Percentiles rank a stretch among this genome's conserved stretches.
These are phyloP conservation scores for Drosophila prolongata DNA, from an alignment of 2,888 invertebrate species.

Conservation along the genomic window DNA sequence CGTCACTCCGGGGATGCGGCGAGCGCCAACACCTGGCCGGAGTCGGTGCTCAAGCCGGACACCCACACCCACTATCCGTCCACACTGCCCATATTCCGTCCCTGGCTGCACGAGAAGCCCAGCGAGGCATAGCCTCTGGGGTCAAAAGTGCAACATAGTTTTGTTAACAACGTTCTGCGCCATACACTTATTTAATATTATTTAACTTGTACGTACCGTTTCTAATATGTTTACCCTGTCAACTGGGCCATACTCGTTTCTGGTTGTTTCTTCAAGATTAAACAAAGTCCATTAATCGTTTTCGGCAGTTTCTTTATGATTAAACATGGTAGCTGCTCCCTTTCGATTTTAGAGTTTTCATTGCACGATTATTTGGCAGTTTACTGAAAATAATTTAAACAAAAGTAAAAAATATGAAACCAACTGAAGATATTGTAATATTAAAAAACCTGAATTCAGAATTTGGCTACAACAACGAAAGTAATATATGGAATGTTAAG, in stretches of 20 bases:
- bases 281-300: neutral
- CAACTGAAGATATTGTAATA: no score
- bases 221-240: slow-evolving; percentile 31
- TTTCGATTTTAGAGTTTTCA: no score
- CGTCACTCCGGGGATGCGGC: slow-evolving; percentile 87
- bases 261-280: slow-evolving; percentile 9
- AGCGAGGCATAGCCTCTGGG: slow-evolving; percentile 59
- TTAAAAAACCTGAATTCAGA: no score
- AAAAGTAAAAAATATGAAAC: no score
- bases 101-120: slow-evolving; percentile 91
- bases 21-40: slow-evolving; percentile 85
- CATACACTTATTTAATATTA: slow-evolving; percentile 66
- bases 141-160: slow-evolving; percentile 8
- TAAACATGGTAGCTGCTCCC: no score
- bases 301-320: no score
- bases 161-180: slow-evolving; percentile 58
- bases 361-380: no score
- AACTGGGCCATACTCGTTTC: slow-evolving; percentile 7
- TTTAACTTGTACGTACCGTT: slow-evolving; percentile 50
- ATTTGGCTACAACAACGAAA: no score
- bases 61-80: slow-evolving; percentile 97
- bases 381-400: no score
- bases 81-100: slow-evolving; percentile 95
- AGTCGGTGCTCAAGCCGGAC: slow-evolving; percentile 89
- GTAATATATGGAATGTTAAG: no score